Base-by-base conservation (phyloP, 2,113 vertebrate genomes). In the cat (Felis catus) region DNA sequence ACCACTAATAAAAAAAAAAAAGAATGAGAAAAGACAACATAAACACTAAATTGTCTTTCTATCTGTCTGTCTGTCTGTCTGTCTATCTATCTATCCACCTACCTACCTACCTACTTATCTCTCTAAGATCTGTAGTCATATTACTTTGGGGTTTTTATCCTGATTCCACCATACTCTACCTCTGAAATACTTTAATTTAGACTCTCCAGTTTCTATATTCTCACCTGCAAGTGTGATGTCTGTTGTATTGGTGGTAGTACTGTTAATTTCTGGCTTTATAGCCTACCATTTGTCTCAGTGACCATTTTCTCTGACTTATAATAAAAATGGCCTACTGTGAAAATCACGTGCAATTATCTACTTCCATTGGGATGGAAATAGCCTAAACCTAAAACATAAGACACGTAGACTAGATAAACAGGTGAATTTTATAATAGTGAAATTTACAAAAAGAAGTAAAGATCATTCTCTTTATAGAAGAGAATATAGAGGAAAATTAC, bases 231-330 rank as follows among this genome's bases (percentile, higher is more conserved):
- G 48, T 23, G 84, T 27, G 36, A 31, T 68, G 6, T 36, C 33
- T 73, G 18, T 5, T 53, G 5, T 33, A 88, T 4, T 29, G 45
- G 13, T 10, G 25, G 36, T 19, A 74, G 25, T 53, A 7, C 63
- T 95, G 39, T 29, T 92, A 82, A 95, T 97, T 94, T 94, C 70
- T n/a, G 23, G 41, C 36, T 86, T 95, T 84, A 23, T 80, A 71
- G 83, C 89, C 65, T 87, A 33, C 36, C 12, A 73, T 88, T 92
- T 90, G 45, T 93, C 95, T 84, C 21, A 31, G 82, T 82, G 78
- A 87, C 61, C 39, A 41, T 94, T 95, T 94, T 25, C 85, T 95
- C n/a, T n/a, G 29, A 70, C 7, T 90, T 96, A 63, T 81, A 94
- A 81, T 73, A 78, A 92, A 89, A 95, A 92, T 48, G 68, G 58